A percentile compares a stretch with the other conserved stretches of the same genome.
phyloP scores from a whole-genome alignment of 2,113 vertebrate genomes.

The Podiceps cristatus region DNA sequence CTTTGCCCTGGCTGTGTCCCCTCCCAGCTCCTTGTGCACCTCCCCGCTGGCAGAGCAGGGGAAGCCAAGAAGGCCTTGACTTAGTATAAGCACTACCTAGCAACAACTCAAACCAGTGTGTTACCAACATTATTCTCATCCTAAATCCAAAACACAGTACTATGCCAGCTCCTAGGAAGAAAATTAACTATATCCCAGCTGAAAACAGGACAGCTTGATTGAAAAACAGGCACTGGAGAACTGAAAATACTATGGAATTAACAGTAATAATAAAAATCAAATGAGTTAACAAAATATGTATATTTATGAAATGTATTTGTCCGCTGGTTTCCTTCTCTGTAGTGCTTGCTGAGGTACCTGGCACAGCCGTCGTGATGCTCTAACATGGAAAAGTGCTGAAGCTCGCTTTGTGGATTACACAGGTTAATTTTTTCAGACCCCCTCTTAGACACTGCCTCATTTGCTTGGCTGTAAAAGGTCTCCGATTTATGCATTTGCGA shows the following conservation, averaged over 20 bases:
- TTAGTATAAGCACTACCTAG: too few species aligned
- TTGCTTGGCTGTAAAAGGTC: neutral
- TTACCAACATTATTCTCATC: too few species aligned
- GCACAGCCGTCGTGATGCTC: neutral
- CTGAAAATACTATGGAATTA: neutral
- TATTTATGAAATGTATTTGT: neutral
- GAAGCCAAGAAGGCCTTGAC: too few species aligned
- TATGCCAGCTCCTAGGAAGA: too few species aligned
- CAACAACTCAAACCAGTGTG: too few species aligned
- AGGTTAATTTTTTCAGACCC: neutral
- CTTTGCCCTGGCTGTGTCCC: too few species aligned
- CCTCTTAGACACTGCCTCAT: neutral
- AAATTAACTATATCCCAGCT: too few species aligned
- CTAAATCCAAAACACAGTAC: too few species aligned
- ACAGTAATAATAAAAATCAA: neutral
- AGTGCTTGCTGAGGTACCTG: neutral
- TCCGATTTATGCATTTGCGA: neutral
- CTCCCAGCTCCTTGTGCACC: too few species aligned
- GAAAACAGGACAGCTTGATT: neutral
- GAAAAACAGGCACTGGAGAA: neutral
- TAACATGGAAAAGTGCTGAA: neutral
- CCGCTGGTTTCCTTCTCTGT: neutral
- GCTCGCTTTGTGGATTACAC: neutral
- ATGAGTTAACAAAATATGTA: fast-evolving
- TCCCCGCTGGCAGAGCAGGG: too few species aligned